Evolutionary conservation across 2,888 invertebrate genomes (phyloP), one percentile per base, ranked within the genome.

Genomic region (Helicoverpa assulta): DNA sequence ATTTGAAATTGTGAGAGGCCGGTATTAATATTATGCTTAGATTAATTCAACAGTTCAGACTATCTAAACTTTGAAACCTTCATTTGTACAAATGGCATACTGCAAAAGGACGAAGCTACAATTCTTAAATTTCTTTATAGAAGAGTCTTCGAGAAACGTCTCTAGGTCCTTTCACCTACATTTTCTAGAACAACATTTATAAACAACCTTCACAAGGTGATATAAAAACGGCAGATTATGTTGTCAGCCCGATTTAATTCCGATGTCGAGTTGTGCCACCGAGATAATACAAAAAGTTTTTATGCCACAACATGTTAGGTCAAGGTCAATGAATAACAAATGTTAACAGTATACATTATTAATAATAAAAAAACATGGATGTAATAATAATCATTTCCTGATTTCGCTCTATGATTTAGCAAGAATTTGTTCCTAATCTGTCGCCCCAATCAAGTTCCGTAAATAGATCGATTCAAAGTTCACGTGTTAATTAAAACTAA

Each of bases 271-370:
- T n/a, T 26, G 33, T 55, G 18, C 53, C 19, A 47, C 47, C 6
- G 47, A 47, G 47, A 47, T 47, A 54, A 26, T 53, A 54, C 40
- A 58, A 54, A 63, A 52, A 53, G 37, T 70, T 64, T 69, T 60
- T 21, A 21, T 63, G 50, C 66, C 56, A 29, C 6, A 19, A 57
- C 26, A 51, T 57, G 40, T 19, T 19, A 43, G 60, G 50, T 71
- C 80, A 76, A 68, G 66, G 72, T 69, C 60, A 68, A 51, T 37
- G 54, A 21, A 64, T 64, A 53, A 69, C 61, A 69, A 54, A 76
- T 52, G 47, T 57, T 29, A 60, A 53, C 18, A 50, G 21, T n/a
- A 40, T 21, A 52, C 56, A 47, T 50, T 10, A 29, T 53, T 61
- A 33, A 10, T 57, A 7, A 16, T 14, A 16, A 52, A 14, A 18